phyloP scores from a whole-genome alignment of 2,797 vertebrate genomes.

The Hapalemur alaotrensis region DNA sequence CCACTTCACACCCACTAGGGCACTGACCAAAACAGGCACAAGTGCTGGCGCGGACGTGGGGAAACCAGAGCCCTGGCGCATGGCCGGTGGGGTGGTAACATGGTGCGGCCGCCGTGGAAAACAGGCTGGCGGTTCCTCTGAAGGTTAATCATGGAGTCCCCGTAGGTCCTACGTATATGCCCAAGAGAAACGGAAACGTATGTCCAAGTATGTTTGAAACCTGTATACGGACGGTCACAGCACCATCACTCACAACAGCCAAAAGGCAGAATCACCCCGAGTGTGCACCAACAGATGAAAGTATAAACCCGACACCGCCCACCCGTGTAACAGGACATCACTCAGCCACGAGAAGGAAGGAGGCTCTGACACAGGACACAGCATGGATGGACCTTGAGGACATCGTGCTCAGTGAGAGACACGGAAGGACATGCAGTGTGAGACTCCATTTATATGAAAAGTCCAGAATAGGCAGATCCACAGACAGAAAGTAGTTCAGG shows the following conservation, averaged over 20 bases:
- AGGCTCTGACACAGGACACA: rapidly evolving
- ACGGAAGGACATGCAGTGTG: neutral
- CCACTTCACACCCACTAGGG: neutral
- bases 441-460: neutral
- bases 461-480: neutral
- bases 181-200: neutral
- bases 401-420: rapidly evolving
- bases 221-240: rapidly evolving
- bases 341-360: neutral
- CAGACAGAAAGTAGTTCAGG: neutral
- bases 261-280: rapidly evolving
- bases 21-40: no score
- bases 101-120: neutral
- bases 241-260: neutral
- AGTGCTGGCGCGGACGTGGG: rapidly evolving
- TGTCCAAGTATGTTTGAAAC: neutral
- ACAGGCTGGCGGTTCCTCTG: neutral
- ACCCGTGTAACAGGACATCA: rapidly evolving
- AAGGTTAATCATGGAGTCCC: neutral
- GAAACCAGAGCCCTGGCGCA: neutral
- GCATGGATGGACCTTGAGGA: rapidly evolving
- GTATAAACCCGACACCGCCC: rapidly evolving
- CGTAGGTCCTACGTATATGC: no score
- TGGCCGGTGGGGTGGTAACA: neutral
- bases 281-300: rapidly evolving